A percentile compares a stretch with the other conserved stretches of the same genome.
Evolutionary conservation across 2,888 invertebrate genomes (phyloP).

Genomic region (Tineola bisselliella): DNA sequence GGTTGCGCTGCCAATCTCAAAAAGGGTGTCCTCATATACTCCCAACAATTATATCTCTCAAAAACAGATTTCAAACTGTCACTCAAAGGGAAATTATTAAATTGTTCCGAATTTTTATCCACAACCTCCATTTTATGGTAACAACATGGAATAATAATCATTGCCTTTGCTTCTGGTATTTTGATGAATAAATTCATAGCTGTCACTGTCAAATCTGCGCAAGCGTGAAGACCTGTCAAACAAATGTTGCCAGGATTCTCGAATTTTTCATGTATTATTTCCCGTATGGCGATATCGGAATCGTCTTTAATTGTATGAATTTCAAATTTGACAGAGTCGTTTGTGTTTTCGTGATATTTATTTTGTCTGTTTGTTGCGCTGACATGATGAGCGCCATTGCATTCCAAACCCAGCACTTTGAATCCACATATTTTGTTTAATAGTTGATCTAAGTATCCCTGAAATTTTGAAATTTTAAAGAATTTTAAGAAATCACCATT

Average conservation of each 20-base stretch:
- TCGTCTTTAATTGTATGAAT: conserved; percentile 64
- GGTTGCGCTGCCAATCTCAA: conserved; percentile 78
- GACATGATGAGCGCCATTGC: conserved; percentile 62
- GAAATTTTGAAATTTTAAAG: conserved; percentile 26
- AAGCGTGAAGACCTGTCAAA: conserved; percentile 76
- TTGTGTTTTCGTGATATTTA: conserved; percentile 61
- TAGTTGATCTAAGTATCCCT: conserved; percentile 80
- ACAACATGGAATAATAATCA: conserved; percentile 81
- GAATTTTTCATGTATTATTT: conserved; percentile 44
- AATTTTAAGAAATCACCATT: no score
- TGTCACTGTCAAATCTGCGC: conserved; percentile 78
- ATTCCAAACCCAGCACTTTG: conserved; percentile 75
- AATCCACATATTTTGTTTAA: conserved; percentile 67
- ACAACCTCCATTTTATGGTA: conserved; percentile 73
- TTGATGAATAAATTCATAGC: conserved; percentile 73
- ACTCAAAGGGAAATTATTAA: conserved; percentile 76
- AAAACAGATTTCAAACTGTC: conserved; percentile 44
- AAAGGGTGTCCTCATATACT: conserved; percentile 71
- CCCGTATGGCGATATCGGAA: conserved; percentile 52
- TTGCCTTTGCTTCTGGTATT: conserved; percentile 60
- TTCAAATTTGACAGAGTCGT: conserved; percentile 64
- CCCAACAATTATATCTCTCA: conserved; percentile 31
- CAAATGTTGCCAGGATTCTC: conserved; percentile 36
- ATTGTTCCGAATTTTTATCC: conserved; percentile 26
- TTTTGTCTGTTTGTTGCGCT: conserved; percentile 68